These are phyloP conservation scores for Neotragus pygmaeus DNA, from an alignment of 2,113 vertebrate species.

Conservation along the genomic window DNA sequence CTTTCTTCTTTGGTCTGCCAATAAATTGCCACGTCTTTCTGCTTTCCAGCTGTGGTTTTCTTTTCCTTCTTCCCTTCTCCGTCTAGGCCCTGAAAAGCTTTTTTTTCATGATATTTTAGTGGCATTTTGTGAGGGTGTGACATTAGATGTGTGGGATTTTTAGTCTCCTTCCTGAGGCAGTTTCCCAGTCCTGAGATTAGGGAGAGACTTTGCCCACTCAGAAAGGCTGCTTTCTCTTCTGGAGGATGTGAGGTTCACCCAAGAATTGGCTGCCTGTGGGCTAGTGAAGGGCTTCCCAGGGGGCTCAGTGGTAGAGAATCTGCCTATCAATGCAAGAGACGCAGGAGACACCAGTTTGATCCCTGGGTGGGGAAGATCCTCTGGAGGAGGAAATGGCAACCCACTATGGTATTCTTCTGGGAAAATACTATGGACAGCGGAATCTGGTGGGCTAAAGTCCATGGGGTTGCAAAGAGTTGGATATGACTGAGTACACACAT, in stretches of 20 bases:
- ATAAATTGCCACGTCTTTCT: neutral
- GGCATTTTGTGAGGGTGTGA: neutral
- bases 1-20: neutral
- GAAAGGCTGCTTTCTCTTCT: neutral
- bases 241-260: neutral
- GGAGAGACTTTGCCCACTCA: neutral
- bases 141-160: neutral
- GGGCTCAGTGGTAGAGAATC: neutral
- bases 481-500: neutral
- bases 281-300: neutral
- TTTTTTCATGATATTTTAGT: neutral
- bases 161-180: neutral
- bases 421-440: neutral
- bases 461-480: neutral
- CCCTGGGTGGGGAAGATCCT: neutral
- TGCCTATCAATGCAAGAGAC: neutral
- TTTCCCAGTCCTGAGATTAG: neutral
- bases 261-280: neutral
- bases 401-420: neutral
- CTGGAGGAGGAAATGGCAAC: neutral
- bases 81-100: neutral
- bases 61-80: neutral
- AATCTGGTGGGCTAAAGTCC: neutral
- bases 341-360: accelerated
- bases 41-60: neutral